Evolutionary conservation across 2,888 invertebrate species (phyloP).

Genomic region (Thecophora atra): DNA sequence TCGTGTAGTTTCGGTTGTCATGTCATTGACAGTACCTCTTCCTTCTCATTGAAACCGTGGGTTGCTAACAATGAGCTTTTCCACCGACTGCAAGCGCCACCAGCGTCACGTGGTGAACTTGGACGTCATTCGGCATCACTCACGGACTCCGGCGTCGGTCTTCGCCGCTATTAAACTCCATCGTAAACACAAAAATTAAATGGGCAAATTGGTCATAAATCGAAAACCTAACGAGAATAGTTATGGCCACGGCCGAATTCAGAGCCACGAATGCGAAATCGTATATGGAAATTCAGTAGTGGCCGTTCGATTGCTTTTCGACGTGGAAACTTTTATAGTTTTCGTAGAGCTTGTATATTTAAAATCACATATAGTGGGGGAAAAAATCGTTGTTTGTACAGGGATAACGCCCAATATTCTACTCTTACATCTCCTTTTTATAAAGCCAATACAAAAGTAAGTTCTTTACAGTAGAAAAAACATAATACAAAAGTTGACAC

Average conservation of each 20-base stretch:
- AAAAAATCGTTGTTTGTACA: no score
- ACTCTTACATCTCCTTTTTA: no score
- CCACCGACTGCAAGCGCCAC: slow-evolving; percentile 55
- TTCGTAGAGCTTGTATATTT: no score
- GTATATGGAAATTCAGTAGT: no score
- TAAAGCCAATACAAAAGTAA: no score
- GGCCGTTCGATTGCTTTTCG: no score
- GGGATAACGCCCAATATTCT: no score
- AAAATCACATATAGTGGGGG: no score
- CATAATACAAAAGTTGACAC: background rate
- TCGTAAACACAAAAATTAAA: slow-evolving; percentile 40
- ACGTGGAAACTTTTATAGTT: no score
- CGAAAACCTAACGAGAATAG: slow-evolving; percentile 33
- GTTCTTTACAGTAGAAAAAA: no score
- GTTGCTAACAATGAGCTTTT: slow-evolving; percentile 51
- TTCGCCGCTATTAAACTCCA: slow-evolving; percentile 39
- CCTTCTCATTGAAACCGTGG: slow-evolving; percentile 44
- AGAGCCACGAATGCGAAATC: no score
- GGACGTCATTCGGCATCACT: slow-evolving; percentile 15
- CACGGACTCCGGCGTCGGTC: slow-evolving; percentile 2
- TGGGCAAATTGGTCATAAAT: slow-evolving; percentile 47
- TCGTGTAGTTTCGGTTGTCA: slow-evolving; percentile 40
- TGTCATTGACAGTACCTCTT: slow-evolving; percentile 30
- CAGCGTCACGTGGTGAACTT: slow-evolving; percentile 41
- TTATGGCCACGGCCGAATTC: background rate